Evolutionary conservation across 2,113 vertebrate genomes (phyloP), one percentile per base, ranked within the genome.

Genomic region (Gambusia affinis): DNA sequence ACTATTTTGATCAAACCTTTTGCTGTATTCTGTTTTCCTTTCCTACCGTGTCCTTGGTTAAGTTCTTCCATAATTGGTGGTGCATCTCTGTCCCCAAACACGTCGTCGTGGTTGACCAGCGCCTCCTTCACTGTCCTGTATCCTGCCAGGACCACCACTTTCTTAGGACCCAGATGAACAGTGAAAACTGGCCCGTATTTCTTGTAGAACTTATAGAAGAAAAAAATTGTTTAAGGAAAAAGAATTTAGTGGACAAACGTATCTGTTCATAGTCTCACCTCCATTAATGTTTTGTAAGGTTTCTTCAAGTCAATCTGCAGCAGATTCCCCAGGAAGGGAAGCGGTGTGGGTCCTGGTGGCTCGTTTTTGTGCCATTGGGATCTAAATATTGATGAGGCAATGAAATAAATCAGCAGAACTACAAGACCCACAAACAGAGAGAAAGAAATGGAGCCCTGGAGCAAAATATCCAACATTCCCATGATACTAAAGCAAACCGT

Each of bases 71-170:
- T 0, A 4, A 77, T 67, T 1, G 0, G 8, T 0, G 22, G 0
- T 1, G 2, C 0, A 5, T 35, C 17, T 15, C 76, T 42, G 1
- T 61, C 63, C 33, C 76, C 76, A 72, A 78, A 78, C 29, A 12
- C 69, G 0, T 78, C 68, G 14, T 42, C 47, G 2, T 66, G 2
- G 33, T n/a, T 37, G 0, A 89, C 74, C 0, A 90, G 85, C 2
- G 90, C 88, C 65, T 88, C 75, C 70, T 85, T 89, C 47, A 91
- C 80, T 0, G 85, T 74, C 73, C 73, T 82, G 76, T 83, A 87
- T 71, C 88, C 90, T 1, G 85, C 60, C 30, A 90, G 64, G 0
- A 90, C 84, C 74, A 91, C 85, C 69, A 85, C 82, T 28, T 89
- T 31, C 88, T 85, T 12, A 0, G 24, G 17, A 22, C 85, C 87